Evolutionary conservation across 2,888 invertebrate genomes (phyloP).

Genomic region (Aethes cnicana): DNA sequence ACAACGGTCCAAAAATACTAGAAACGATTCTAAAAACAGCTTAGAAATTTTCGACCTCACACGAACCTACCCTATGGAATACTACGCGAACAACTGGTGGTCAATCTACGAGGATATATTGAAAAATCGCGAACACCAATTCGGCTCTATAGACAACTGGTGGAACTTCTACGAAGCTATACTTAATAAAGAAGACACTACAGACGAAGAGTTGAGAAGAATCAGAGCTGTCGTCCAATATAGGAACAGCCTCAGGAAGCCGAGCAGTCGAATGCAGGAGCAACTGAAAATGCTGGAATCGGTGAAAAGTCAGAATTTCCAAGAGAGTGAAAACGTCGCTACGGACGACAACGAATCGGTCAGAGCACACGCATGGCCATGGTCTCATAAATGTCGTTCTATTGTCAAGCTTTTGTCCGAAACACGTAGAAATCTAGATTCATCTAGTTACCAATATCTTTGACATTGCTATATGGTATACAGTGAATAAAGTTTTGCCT

Average conservation of each 20-base stretch:
- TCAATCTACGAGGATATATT: conserved; percentile 72
- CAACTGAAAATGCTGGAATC: conserved; percentile 66
- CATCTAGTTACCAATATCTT: no score
- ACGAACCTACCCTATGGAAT: conserved; percentile 67
- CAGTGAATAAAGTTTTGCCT: no score
- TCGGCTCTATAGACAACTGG: conserved; percentile 77
- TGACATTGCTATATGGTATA: no score
- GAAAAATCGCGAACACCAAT: conserved; percentile 69
- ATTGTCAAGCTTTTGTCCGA: conserved; percentile 34
- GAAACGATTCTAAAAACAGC: conserved; percentile 48
- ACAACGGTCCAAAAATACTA: conserved; percentile 46
- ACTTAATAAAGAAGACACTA: conserved; percentile 55
- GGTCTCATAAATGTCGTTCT: conserved; percentile 35
- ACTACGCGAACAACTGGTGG: conserved; percentile 81
- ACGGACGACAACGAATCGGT: conserved; percentile 67
- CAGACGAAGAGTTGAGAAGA: conserved; percentile 55
- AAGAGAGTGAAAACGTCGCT: conserved; percentile 60
- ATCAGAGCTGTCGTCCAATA: conserved; percentile 55
- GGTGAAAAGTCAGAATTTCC: conserved; percentile 62
- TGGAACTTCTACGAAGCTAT: conserved; percentile 74
- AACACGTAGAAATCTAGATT: conserved; percentile 2
- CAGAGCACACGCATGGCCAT: conserved; percentile 46
- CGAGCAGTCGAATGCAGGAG: conserved; percentile 67
- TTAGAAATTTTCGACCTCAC: conserved; percentile 69
- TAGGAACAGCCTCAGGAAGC: conserved; percentile 50